phyloP scores from a whole-genome alignment of 1,140 invertebrate genomes.

The Oryctes rhinoceros region DNA sequence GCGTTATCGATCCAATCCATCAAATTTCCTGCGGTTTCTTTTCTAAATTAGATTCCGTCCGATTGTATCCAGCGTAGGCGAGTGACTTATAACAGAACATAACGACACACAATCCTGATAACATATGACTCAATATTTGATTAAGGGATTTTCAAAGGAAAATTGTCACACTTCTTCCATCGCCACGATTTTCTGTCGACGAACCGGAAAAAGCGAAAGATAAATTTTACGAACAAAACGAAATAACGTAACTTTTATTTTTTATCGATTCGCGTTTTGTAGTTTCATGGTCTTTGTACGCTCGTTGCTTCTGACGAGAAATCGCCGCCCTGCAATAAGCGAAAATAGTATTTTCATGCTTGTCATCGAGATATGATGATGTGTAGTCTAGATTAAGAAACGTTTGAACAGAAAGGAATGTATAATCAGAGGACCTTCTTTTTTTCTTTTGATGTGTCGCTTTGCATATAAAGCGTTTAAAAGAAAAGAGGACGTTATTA shows the following conservation, averaged over 20 bases:
- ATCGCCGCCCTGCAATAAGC: neutral
- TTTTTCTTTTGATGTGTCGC: too few species aligned
- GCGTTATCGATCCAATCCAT: neutral
- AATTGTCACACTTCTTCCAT: constrained; percentile 19
- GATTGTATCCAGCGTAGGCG: neutral
- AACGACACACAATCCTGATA: constrained; percentile 18
- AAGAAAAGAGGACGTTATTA: too few species aligned
- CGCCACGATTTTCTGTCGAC: constrained; percentile 22
- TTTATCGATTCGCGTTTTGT: constrained; percentile 28
- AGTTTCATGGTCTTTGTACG: neutral
- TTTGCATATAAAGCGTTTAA: too few species aligned
- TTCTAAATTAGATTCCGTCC: neutral
- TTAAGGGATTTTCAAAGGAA: constrained; percentile 29
- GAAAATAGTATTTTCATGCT: constrained; percentile 19
- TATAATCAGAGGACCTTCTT: neutral
- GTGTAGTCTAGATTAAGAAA: neutral
- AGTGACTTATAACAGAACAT: constrained; percentile 1
- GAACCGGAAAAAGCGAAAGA: constrained; percentile 8
- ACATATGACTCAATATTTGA: constrained; percentile 29
- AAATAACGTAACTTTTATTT: constrained; percentile 24
- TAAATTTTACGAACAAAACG: neutral
- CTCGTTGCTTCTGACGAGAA: constrained; percentile 9
- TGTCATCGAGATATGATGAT: neutral
- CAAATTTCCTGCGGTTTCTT: neutral
- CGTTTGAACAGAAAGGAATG: neutral